Percentiles rank a stretch among this genome's conserved stretches.
phyloP scores from a whole-genome alignment of 2,797 vertebrate species.

The Babyrousa celebensis region DNA sequence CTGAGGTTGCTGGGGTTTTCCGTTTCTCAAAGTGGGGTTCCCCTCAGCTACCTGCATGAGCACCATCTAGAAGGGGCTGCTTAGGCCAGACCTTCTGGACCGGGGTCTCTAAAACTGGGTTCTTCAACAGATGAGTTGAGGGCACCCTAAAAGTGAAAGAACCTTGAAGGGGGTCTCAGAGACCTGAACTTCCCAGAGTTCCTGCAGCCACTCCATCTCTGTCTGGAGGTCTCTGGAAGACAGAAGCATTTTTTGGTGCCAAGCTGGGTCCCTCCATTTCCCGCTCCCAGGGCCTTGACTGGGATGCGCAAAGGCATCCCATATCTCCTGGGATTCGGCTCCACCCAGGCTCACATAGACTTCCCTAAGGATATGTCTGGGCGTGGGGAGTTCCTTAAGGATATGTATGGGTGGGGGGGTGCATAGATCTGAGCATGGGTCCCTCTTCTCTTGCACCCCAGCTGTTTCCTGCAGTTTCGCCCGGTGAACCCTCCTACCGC shows the following conservation, averaged over 20 bases:
- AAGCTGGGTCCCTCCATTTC: neutral
- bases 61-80: constrained; percentile 13
- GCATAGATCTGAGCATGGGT: neutral
- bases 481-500: constrained; percentile 89
- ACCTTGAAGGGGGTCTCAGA: neutral
- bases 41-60: neutral
- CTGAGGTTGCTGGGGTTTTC: neutral
- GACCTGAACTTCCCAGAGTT: neutral
- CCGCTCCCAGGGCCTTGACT: neutral
- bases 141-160: neutral
- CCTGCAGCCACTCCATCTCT: neutral
- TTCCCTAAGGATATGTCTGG: neutral
- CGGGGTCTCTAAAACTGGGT: neutral
- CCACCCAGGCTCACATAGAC: neutral
- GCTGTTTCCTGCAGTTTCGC: constrained; percentile 93
- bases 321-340: neutral
- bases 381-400: neutral
- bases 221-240: neutral
- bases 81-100: neutral
- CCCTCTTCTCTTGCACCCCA: constrained; percentile 82
- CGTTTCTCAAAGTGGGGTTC: neutral
- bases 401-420: fast-evolving
- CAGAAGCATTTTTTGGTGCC: neutral
- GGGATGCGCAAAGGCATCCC: neutral
- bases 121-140: neutral